These are phyloP conservation scores for Dicentrarchus labrax DNA, from an alignment of 2,113 vertebrate genomes.

Conservation along the genomic window DNA sequence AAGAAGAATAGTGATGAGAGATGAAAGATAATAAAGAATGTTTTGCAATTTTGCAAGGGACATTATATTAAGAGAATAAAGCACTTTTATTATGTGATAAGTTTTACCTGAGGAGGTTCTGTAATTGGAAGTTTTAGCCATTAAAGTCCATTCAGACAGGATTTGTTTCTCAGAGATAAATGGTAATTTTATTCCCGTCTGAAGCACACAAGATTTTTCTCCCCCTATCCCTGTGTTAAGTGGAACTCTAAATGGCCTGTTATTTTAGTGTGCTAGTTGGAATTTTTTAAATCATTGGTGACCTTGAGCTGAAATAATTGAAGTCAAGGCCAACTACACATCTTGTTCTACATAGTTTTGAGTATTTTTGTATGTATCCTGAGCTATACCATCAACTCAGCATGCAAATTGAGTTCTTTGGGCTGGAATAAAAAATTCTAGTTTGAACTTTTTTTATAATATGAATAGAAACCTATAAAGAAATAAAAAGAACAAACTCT, in stretches of 20 bases:
- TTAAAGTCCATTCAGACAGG: not conserved
- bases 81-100: not conserved
- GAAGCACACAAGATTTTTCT: not conserved
- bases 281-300: not conserved
- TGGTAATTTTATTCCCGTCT: not conserved
- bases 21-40: constrained; percentile 8
- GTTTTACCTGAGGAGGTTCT: not conserved
- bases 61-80: not conserved
- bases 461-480: not conserved
- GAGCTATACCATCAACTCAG: not conserved
- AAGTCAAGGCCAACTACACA: not conserved
- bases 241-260: not conserved
- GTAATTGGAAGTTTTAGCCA: not conserved
- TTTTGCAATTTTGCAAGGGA: not conserved
- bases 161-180: not conserved
- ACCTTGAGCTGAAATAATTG: not conserved
- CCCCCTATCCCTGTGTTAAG: not conserved
- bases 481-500: not conserved
- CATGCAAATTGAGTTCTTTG: not conserved
- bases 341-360: not conserved
- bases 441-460: too few species aligned
- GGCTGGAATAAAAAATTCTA: not conserved
- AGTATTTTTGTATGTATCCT: not conserved
- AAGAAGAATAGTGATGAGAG: not conserved
- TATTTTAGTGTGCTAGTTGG: not conserved